Conservation (phyloP, 1,140 invertebrate genomes). For the Hesperophylax magnus region DNA sequence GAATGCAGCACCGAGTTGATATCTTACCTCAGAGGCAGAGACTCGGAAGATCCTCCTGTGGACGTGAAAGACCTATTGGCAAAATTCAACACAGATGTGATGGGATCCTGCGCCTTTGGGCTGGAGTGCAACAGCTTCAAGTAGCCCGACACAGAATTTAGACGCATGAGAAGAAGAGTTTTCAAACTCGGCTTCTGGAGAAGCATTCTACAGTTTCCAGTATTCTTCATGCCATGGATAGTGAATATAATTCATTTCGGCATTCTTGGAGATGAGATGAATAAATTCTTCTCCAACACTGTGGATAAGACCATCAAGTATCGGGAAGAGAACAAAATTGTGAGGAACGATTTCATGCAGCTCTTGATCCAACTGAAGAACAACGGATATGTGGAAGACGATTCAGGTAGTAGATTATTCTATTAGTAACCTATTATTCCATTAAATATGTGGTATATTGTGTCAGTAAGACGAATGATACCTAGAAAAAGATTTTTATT, state of each 20-base stretch:
- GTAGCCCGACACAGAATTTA: constrained; percentile 58
- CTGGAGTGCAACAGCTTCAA: constrained; percentile 60
- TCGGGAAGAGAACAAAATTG: constrained; percentile 61
- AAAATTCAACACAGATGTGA: constrained; percentile 59
- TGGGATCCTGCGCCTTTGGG: constrained; percentile 63
- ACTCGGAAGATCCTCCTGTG: constrained; percentile 15
- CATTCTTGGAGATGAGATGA: constrained; percentile 59
- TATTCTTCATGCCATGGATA: constrained; percentile 49
- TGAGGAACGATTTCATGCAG: constrained; percentile 66
- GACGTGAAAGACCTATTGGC: constrained; percentile 59
- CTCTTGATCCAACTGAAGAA: constrained; percentile 64
- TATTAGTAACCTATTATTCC: no score
- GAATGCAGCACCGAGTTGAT: constrained; percentile 26
- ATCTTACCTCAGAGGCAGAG: neutral
- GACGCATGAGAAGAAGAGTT: constrained; percentile 58
- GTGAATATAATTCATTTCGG: constrained; percentile 49
- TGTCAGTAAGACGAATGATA: no score
- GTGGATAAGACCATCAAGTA: constrained; percentile 63
- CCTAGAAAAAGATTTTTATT: no score
- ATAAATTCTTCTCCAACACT: constrained; percentile 63
- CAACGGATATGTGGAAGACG: constrained; percentile 61
- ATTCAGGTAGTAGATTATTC: neutral
- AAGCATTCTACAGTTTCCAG: constrained; percentile 46
- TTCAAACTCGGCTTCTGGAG: constrained; percentile 43
- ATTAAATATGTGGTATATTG: no score